A percentile compares a stretch with the other conserved stretches of the same genome.
phyloP scores from a whole-genome alignment of 2,113 vertebrate species.

The Centrocercus urophasianus region DNA sequence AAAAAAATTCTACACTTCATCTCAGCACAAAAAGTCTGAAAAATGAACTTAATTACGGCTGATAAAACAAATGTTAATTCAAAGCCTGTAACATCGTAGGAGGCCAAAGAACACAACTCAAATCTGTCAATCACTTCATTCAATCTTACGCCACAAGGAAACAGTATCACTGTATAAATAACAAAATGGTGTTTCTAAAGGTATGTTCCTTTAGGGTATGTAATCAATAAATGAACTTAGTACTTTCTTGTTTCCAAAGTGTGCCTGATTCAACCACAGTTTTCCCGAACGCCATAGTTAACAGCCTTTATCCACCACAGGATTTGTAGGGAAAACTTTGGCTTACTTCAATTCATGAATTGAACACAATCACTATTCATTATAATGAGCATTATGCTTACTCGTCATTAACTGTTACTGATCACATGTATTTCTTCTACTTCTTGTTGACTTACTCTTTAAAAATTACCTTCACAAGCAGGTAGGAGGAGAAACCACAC shows the following conservation, averaged over 20 bases:
- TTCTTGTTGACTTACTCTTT: not conserved
- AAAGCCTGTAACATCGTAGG: not conserved
- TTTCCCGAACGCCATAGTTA: not conserved
- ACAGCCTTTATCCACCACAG: not conserved
- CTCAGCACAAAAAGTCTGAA: not conserved
- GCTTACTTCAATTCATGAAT: not conserved
- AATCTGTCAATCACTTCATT: not conserved
- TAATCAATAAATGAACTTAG: not conserved
- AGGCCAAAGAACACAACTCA: not conserved
- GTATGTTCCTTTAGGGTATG: not conserved
- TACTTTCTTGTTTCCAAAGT: not conserved
- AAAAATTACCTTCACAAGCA: constrained; percentile 27
- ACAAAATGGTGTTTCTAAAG: not conserved
- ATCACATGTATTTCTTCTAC: not conserved
- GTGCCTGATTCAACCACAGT: not conserved
- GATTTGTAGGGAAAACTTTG: not conserved
- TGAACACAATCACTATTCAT: not conserved
- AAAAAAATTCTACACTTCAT: not conserved
- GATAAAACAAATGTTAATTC: constrained; percentile 2
- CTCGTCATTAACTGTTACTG: not conserved
- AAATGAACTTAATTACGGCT: not conserved
- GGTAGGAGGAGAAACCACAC: constrained; percentile 1
- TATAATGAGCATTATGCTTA: not conserved
- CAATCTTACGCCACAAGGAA: constrained; percentile 28
- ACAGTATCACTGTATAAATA: not conserved